Evolutionary conservation across 2,797 vertebrate genomes (phyloP).

Genomic region (Acestrorhynchus altus): DNA sequence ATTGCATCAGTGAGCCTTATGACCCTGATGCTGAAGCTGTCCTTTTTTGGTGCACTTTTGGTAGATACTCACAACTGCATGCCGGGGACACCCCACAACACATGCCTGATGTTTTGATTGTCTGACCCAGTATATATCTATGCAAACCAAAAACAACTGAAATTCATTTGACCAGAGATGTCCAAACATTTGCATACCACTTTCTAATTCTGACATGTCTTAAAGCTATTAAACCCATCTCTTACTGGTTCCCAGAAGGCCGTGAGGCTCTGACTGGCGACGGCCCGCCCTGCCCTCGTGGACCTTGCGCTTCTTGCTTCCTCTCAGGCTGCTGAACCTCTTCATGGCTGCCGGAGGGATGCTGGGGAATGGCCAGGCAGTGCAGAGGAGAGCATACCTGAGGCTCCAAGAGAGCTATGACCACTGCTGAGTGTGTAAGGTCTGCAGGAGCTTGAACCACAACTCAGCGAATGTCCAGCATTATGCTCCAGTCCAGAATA

Average conservation of each 20-base stretch:
- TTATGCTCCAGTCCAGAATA: not conserved
- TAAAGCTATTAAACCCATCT: not conserved
- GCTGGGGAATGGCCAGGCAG: not conserved
- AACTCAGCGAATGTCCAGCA: not conserved
- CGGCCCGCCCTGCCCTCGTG: slow-evolving; percentile 72
- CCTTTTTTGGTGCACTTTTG: too few relatives aligned
- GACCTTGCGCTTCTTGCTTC: slow-evolving; percentile 84
- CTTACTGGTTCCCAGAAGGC: slow-evolving; percentile 78
- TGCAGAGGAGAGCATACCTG: slow-evolving; percentile 70
- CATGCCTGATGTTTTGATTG: too few relatives aligned
- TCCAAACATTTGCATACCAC: too few relatives aligned
- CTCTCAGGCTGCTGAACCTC: slow-evolving; percentile 85
- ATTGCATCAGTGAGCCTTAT: too few relatives aligned
- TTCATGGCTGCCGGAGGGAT: slow-evolving; percentile 79
- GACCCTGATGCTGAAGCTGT: too few relatives aligned
- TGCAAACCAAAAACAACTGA: too few relatives aligned
- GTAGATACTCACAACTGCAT: too few relatives aligned
- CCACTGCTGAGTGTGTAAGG: not conserved
- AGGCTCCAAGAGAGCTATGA: not conserved
- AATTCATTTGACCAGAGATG: too few relatives aligned
- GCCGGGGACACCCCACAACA: too few relatives aligned
- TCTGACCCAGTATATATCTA: too few relatives aligned
- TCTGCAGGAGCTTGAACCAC: not conserved
- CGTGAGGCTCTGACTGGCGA: slow-evolving; percentile 81
- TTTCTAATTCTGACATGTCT: not conserved